phyloP scores from a whole-genome alignment of 2,888 invertebrate species.

The Chesias legatella region DNA sequence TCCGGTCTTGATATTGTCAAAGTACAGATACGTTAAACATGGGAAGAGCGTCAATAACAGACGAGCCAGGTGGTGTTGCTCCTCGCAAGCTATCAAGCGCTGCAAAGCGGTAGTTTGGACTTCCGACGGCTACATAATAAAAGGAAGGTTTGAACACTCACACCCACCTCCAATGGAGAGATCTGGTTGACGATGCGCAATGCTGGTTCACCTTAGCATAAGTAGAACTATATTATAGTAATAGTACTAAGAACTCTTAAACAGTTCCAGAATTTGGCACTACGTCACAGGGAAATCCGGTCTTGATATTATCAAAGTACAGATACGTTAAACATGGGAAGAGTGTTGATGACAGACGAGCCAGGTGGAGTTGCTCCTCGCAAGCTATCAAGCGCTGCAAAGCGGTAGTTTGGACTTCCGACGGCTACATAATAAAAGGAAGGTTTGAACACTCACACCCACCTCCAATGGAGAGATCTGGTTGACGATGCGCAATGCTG shows the following conservation, averaged over 20 bases:
- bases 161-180: conserved; percentile 11
- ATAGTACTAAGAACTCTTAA: too few relatives aligned
- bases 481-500: too few relatives aligned
- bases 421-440: conserved; percentile 4
- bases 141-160: conserved; percentile 2
- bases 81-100: conserved; percentile 3
- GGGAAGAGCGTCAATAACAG: neutral
- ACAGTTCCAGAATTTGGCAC: neutral
- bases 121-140: conserved; percentile 1
- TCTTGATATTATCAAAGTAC: neutral
- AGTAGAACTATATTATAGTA: neutral
- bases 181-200: too few relatives aligned
- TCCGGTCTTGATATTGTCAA: neutral
- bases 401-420: conserved; percentile 4
- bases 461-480: too few relatives aligned
- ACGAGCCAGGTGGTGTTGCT: conserved; percentile 8
- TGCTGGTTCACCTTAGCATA: too few relatives aligned
- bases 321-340: too few relatives aligned
- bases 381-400: conserved; percentile 4
- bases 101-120: conserved; percentile 9
- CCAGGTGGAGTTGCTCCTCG: conserved; percentile 10
- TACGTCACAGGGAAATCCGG: neutral
- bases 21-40: conserved; percentile 3
- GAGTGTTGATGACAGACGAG: neutral
- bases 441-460: conserved; percentile 5